phyloP scores from a whole-genome alignment of 1,140 invertebrate species.

The Dolichoris vasculosae region DNA sequence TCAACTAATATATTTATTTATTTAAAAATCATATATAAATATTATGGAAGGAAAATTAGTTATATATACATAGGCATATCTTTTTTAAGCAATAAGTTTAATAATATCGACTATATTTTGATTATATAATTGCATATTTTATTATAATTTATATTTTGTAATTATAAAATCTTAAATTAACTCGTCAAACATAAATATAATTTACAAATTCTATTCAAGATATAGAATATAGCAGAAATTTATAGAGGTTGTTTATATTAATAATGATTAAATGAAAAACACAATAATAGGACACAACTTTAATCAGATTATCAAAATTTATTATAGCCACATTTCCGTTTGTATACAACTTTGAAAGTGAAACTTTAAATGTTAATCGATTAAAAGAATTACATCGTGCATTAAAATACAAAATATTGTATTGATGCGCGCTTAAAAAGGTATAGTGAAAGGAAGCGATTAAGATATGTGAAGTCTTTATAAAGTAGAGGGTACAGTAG shows the following conservation, averaged over 20 bases:
- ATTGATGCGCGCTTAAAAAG: not conserved
- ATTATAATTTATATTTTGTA: no score
- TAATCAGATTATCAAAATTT: not conserved
- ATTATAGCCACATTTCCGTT: not conserved
- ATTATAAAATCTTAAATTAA: no score
- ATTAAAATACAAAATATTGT: not conserved
- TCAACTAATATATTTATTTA: no score
- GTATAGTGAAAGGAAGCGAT: not conserved
- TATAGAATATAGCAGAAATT: not conserved
- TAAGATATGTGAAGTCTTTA: not conserved
- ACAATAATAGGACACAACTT: not conserved
- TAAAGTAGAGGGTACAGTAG: no score
- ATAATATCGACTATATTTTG: no score
- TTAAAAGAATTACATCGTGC: not conserved
- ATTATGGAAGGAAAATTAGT: no score
- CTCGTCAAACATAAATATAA: not conserved
- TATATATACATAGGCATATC: no score
- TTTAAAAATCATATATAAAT: no score
- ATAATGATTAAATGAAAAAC: not conserved
- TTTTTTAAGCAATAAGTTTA: no score
- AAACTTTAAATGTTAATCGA: not conserved
- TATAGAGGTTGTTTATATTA: not conserved
- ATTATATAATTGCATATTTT: no score
- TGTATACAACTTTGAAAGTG: not conserved
- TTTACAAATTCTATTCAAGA: not conserved